phyloP scores from a whole-genome alignment of 2,888 invertebrate species.

The Nebria salina region DNA sequence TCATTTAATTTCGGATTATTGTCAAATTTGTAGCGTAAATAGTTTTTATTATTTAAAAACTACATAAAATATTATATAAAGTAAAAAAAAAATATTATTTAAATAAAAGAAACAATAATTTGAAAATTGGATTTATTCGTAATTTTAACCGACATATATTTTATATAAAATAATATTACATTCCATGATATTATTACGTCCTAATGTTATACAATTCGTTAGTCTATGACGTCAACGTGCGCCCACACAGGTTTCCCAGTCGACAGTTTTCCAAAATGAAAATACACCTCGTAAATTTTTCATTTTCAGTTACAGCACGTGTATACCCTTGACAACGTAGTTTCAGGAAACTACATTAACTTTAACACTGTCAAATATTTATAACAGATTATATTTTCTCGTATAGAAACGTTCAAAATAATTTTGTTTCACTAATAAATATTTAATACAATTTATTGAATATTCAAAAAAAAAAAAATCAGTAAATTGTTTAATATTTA shows the following conservation, averaged over 20 bases:
- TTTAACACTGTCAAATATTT: background rate
- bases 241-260: background rate
- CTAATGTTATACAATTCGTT: background rate
- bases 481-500: background rate
- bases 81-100: background rate
- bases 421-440: background rate
- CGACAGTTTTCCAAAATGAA: conserved; percentile 1
- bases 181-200: background rate
- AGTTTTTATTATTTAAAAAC: too few species aligned
- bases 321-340: background rate
- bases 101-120: background rate
- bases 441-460: background rate
- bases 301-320: background rate
- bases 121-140: too few species aligned
- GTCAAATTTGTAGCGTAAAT: too few species aligned
- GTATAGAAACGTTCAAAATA: background rate
- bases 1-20: too few species aligned
- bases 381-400: background rate
- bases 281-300: background rate
- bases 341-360: background rate
- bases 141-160: background rate
- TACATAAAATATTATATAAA: too few species aligned
- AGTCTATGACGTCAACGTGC: background rate
- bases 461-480: background rate
- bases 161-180: background rate